phyloP scores from a whole-genome alignment of 64 coral and sea anemone genomes.

The Porites australiensis region DNA sequence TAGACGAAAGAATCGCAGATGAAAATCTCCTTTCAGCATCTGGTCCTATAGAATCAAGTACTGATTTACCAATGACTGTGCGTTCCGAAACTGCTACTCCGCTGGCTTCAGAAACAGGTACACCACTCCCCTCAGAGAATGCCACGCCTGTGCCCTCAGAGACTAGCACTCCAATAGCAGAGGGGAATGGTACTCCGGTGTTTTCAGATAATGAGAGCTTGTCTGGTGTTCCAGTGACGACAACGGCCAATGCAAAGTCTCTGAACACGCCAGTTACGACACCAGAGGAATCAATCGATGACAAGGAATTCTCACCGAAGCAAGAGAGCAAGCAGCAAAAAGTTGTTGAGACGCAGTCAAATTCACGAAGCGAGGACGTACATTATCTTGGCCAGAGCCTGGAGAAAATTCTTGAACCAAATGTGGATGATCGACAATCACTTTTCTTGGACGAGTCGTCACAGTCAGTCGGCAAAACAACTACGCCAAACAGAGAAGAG shows the following conservation, averaged over 20 bases:
- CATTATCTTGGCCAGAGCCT: not conserved
- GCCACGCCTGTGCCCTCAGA: not conserved
- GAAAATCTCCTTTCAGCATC: not conserved
- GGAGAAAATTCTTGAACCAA: not conserved
- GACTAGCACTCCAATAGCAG: not conserved
- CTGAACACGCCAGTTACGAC: not conserved
- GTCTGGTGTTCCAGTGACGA: not conserved
- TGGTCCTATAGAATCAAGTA: not conserved
- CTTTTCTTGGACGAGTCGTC: not conserved
- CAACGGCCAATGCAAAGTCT: not conserved
- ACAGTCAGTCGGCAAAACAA: not conserved
- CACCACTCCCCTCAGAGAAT: not conserved
- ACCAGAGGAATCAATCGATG: not conserved
- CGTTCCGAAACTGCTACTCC: slow-evolving; percentile 6
- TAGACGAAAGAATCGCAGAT: slow-evolving; percentile 1
- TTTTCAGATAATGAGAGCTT: slow-evolving; percentile 4
- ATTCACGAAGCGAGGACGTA: not conserved
- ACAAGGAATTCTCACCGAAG: not conserved
- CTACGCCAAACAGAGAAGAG: not conserved
- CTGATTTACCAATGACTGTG: not conserved
- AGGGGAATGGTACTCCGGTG: not conserved
- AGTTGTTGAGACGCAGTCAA: not conserved
- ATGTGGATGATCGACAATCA: not conserved
- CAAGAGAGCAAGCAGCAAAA: not conserved
- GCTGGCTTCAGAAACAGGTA: slow-evolving; percentile 22